A percentile compares a stretch with the other conserved stretches of the same genome.
These are phyloP conservation scores for Lipophrys pholis DNA, from an alignment of 2,113 vertebrate species.

Conservation along the genomic window DNA sequence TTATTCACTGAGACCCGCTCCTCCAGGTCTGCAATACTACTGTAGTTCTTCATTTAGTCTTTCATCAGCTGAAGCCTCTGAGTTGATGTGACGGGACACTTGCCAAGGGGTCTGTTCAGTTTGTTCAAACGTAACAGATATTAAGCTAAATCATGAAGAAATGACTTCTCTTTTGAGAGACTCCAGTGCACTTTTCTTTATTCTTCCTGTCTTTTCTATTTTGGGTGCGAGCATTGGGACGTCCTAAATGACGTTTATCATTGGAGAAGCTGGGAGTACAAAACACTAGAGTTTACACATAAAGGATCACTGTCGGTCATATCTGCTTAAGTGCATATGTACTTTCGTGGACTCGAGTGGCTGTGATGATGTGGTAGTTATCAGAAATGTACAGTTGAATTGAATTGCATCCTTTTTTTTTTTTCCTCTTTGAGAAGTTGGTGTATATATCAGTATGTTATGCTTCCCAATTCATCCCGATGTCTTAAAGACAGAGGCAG, in stretches of 20 bases:
- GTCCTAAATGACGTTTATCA: neutral
- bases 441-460: slow-evolving; percentile 52
- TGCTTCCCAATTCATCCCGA: slow-evolving; percentile 40
- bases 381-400: slow-evolving; percentile 14
- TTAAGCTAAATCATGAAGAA: slow-evolving; percentile 20
- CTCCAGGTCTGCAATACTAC: slow-evolving; percentile 28
- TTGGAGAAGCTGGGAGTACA: slow-evolving; percentile 11
- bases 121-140: slow-evolving; percentile 21
- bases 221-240: neutral
- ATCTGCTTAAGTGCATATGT: slow-evolving; percentile 28
- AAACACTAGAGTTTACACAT: neutral
- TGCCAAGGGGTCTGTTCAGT: slow-evolving; percentile 29
- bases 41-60: slow-evolving; percentile 29
- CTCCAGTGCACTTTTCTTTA: neutral
- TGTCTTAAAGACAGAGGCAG: slow-evolving; percentile 37
- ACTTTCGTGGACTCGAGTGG: slow-evolving; percentile 40
- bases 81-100: slow-evolving; percentile 33
- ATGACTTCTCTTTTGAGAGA: neutral
- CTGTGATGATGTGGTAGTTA: slow-evolving; percentile 43
- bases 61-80: slow-evolving; percentile 40
- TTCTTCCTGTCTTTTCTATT: neutral
- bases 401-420: neutral
- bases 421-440: slow-evolving; percentile 39
- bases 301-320: neutral
- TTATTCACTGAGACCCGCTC: slow-evolving; percentile 18